Conservation (phyloP, 1,140 invertebrate species). For the Zaprionus camerounensis region DNA sequence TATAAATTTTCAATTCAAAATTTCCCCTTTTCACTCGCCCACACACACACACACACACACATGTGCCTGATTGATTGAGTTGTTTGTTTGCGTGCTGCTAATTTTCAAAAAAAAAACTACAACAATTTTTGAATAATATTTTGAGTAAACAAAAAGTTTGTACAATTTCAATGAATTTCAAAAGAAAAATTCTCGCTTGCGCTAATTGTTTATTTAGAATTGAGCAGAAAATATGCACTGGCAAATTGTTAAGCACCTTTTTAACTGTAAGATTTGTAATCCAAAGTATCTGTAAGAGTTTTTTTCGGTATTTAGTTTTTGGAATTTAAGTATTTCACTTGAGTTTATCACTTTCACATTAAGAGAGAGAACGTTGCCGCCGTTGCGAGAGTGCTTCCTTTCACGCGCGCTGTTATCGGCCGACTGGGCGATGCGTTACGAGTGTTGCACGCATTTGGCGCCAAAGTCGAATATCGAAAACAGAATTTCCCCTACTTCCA, state of each 20-base stretch:
- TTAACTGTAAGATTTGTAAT: not conserved
- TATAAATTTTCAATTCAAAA: not conserved
- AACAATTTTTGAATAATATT: not conserved
- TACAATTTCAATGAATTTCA: not conserved
- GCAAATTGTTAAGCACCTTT: conserved; percentile 4
- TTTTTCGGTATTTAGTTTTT: not conserved
- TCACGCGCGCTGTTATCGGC: conserved; percentile 54
- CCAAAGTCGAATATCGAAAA: conserved; percentile 53
- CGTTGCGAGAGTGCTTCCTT: conserved; percentile 34
- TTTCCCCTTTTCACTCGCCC: not conserved
- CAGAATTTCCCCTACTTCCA: conserved; percentile 63
- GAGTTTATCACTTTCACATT: conserved; percentile 1
- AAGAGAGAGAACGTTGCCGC: not conserved
- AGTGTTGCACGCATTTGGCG: conserved; percentile 50
- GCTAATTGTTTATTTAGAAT: not conserved
- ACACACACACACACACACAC: not conserved
- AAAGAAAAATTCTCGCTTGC: not conserved
- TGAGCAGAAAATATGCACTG: not conserved
- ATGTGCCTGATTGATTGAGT: conserved; percentile 1
- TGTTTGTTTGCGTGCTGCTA: not conserved
- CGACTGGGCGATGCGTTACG: conserved; percentile 38
- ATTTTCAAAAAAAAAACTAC: not conserved
- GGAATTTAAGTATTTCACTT: not conserved
- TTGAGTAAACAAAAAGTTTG: conserved; percentile 2
- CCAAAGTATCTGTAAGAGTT: not conserved